Base-by-base conservation (phyloP, 2,888 invertebrate genomes). In the Drosophila histrio region DNA sequence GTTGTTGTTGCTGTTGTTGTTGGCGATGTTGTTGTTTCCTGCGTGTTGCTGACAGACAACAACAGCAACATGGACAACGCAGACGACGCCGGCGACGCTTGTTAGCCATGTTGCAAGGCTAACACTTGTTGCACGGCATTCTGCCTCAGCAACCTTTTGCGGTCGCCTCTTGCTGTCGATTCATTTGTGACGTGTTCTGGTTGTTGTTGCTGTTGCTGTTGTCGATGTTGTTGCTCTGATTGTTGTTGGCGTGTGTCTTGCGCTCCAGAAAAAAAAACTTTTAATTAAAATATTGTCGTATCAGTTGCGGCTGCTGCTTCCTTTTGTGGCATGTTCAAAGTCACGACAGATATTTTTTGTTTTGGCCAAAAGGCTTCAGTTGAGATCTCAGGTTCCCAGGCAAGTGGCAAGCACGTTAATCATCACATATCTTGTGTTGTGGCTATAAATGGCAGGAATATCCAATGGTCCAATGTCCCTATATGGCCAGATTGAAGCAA, bases 91-190 rank as follows among this genome's bases (percentile, higher is more conserved):
- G 54, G 68, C 79, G 80, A 69, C 57, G 77, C 80, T 84, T 84
- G 79, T 80, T 76, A 70, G 70, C 69, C 80, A 68, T 72, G 72
- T 82, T 75, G 44, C 43, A 32, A 32, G 15, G 26, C 56, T 73
- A 70, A 84, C 79, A 79, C 79, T 79, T 79, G 79, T 77, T 77
- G 79, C 73, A 83, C 69, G 73, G 67, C 73, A 80, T 77, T 79
- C 79, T 73, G 53, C 77, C 61, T 64, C 62, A 53, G 69, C 57
- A 70, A 77, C 77, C 68, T 80, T 73, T 83, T 79, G 77, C 53
- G 69, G 60, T 83, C 38, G 61, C 44, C 43, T 34, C 11, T 28
- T 15, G 36, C 26, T 21, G 34, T 39, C 32, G 52, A 26, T 44
- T 44, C 44, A 34, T 30, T 39, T 52, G 38, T 46, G 36, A 22